Base-by-base conservation (phyloP, 2,797 vertebrate genomes). In the Myoxocephalus aenaeus region DNA sequence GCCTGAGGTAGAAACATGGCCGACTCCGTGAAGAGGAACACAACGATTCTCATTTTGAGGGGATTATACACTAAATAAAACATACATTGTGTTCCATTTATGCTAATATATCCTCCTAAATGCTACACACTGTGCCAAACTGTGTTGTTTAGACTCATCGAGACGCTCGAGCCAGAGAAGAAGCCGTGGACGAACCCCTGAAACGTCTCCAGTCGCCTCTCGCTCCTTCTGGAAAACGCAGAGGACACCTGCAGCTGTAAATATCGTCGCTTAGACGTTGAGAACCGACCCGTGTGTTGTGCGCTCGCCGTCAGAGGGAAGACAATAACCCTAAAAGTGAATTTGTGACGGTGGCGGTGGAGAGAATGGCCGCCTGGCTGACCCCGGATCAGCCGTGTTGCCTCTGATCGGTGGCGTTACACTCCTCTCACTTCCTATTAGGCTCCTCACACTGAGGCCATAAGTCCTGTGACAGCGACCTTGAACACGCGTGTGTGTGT, bases 361-460 rank as follows among this genome's bases (percentile, higher is more conserved):
- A 82, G 83, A 84, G 88, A 92, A 87, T 75, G 83, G 85, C 71
- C 20, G 75, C 81, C 86, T 82, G 61, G 48, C 85, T 92, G 92
- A 92, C 90, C 92, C 64, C 25, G 65, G 83, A 84, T 85, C 84
- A 81, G 88, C 86, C 59, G 53, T 91, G 93, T 93, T 91, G 90
- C 89, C 90, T 92, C 90, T 91, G 91, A 93, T 93, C 91, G 92
- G 90, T 91, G 90, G 86, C 81, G 89, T 92, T 87, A 90, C 91
- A 93, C 84, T 88, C 91, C 90, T 87, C 92, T 93, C 93, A 92
- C 90, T 93, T 94, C 90, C 85, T 79, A 93, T 94, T 93, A 93
- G 86, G 79, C 72, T 87, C 86, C 81, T 72, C 86, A 89, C 87
- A 80, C 82, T 84, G 86, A 79, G 84, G 84, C 91, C 90, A 91